These are phyloP conservation scores for Melanotaenia pygmaea DNA, from an alignment of 2,797 vertebrate species.

Conservation along the genomic window DNA sequence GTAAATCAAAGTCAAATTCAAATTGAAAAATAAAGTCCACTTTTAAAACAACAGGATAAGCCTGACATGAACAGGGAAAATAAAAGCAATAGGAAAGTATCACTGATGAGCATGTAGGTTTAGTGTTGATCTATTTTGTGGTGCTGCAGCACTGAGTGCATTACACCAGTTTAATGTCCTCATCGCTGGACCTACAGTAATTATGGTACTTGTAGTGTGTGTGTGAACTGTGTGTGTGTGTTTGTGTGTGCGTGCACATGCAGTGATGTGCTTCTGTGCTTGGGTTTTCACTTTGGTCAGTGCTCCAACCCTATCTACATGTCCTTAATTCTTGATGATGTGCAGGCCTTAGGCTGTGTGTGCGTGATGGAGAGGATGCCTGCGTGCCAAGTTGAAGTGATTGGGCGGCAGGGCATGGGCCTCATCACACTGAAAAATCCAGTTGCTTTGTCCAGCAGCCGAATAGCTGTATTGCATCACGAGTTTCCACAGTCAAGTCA, in stretches of 20 bases:
- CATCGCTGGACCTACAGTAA: constrained; percentile 74
- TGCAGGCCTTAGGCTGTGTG: constrained; percentile 82
- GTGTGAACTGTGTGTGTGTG: constrained; percentile 33
- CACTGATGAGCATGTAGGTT: constrained; percentile 50
- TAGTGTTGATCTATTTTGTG: constrained; percentile 57
- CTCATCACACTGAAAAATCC: constrained; percentile 56
- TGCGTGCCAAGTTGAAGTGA: constrained; percentile 78
- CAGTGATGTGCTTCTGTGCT: constrained; percentile 56
- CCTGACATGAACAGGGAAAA: constrained; percentile 53
- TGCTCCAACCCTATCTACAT: constrained; percentile 83
- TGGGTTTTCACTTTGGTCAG: constrained; percentile 79
- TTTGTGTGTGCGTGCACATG: constrained; percentile 34
- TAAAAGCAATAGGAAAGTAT: constrained; percentile 55
- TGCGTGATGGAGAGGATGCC: constrained; percentile 83
- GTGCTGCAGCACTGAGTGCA: constrained; percentile 64
- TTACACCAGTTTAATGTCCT: constrained; percentile 79
- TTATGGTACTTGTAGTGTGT: constrained; percentile 74
- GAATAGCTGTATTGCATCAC: constrained; percentile 20
- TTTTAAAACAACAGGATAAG: constrained; percentile 61
- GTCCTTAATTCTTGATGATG: constrained; percentile 88
- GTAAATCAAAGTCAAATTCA: too few relatives aligned
- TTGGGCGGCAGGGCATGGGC: constrained; percentile 61
- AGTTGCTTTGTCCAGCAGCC: constrained; percentile 52
- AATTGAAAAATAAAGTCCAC: neutral
- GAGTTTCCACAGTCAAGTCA: constrained; percentile 46